Base-by-base conservation (phyloP, 2,797 vertebrate genomes). In the Zenarchopterus dispar region DNA sequence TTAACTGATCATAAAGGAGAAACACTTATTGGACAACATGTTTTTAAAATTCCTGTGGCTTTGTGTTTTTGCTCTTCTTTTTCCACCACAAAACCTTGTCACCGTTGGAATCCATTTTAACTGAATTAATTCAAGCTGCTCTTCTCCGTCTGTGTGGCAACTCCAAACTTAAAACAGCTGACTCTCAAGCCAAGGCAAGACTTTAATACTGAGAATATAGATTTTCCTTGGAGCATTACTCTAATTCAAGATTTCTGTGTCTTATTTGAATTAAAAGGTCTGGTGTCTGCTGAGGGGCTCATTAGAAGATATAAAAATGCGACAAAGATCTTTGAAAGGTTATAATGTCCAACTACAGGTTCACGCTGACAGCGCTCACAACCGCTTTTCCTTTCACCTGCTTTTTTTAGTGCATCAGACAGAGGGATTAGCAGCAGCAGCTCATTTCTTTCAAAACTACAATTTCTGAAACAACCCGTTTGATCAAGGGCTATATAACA, bases 71-170 rank as follows among this genome's bases (percentile, higher is more conserved):
- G 56, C 54, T 22, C 26, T 42, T 56, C 6, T 51, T 50, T 48
- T 52, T 48, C 55, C 41, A 61, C 22, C 1, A 39, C 36, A 22
- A 63, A 77, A 63, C 26, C 22, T 28, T 21, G 52, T 68, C 69
- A 62, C 58, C 24, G 17, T 42, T 65, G 56, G 71, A 82, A 73
- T 81, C 52, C 17, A 4, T 52, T 67, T 67, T 48, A 77, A 67
- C 43, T 53, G 48, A 74, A 80, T 75, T 24, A 70, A 61, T 70
- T 67, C 69, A 83, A 77, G 76, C 70, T 81, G 80, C 61, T 62
- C 23, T 46, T 77, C 9, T 57, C 18, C 9, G 5, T 31, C 23
- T 33, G 62, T 2, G 42, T 67, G 60, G 67, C 68, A 80, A 63
- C 69, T 52, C 0, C 63, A 69, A 75, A 65, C 56, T 11, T 49